A percentile compares a stretch with the other conserved stretches of the same genome.
These are phyloP conservation scores for Vollenhovia emeryi DNA, from an alignment of 1,140 invertebrate genomes.

Conservation along the genomic window DNA sequence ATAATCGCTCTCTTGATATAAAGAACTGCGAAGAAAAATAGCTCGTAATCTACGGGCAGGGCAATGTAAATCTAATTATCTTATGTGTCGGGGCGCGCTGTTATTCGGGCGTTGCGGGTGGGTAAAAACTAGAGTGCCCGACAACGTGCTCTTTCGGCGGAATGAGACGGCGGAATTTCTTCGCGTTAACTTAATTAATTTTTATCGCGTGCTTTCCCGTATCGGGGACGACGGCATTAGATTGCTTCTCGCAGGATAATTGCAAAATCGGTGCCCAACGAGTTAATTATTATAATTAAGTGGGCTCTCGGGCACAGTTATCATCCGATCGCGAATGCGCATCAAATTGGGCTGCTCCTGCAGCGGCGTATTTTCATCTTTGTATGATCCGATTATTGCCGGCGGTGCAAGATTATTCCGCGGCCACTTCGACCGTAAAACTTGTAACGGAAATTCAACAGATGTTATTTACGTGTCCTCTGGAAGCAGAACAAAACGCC, in stretches of 20 bases:
- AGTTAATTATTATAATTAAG: slow-evolving; percentile 51
- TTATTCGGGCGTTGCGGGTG: neutral
- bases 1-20: neutral
- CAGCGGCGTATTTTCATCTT: neutral
- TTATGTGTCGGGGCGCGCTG: neutral
- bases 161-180: neutral
- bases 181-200: slow-evolving; percentile 20
- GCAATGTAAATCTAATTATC: neutral
- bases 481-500: neutral
- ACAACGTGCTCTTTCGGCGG: neutral
- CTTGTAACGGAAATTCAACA: neutral
- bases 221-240: neutral
- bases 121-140: neutral
- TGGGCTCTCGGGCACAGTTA: neutral
- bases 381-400: slow-evolving; percentile 8
- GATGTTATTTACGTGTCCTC: slow-evolving; percentile 8
- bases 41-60: neutral
- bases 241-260: slow-evolving; percentile 8
- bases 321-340: neutral
- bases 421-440: neutral
- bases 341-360: slow-evolving; percentile 14
- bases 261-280: slow-evolving; percentile 11
- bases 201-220: neutral
- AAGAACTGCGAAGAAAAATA: neutral
- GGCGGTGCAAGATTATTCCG: neutral